A percentile compares a stretch with the other conserved stretches of the same genome.
These are phyloP conservation scores for Lepidurus couesii DNA, from an alignment of 1,140 invertebrate genomes.

Conservation along the genomic window DNA sequence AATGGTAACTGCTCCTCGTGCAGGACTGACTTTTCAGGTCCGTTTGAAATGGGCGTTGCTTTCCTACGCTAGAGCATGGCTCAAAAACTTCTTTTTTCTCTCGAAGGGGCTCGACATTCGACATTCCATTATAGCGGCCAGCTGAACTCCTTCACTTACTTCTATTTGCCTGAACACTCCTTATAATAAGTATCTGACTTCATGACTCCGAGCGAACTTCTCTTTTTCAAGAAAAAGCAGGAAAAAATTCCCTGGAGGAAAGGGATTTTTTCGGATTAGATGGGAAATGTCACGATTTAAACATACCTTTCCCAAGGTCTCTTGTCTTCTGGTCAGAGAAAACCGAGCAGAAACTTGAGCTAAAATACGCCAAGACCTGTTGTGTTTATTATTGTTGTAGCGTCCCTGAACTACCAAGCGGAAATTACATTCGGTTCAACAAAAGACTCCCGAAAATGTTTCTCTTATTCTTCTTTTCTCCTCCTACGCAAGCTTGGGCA, in stretches of 20 bases:
- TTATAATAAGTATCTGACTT: no score
- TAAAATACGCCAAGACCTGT: background rate
- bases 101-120: background rate
- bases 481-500: background rate
- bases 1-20: background rate
- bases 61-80: background rate
- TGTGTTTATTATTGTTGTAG: conserved; percentile 10
- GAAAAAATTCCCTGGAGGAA: background rate
- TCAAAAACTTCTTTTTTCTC: background rate
- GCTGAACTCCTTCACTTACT: no score
- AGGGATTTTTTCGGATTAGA: background rate
- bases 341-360: background rate
- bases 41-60: background rate
- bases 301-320: background rate
- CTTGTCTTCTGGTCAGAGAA: background rate
- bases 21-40: background rate
- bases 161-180: no score
- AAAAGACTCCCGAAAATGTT: background rate
- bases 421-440: background rate
- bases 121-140: no score
- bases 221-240: background rate
- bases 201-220: no score
- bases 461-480: background rate
- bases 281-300: conserved; percentile 2
- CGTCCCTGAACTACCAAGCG: background rate